Evolutionary conservation across 2,797 vertebrate genomes (phyloP).

Genomic region (Ptychobarbus kaznakovi): DNA sequence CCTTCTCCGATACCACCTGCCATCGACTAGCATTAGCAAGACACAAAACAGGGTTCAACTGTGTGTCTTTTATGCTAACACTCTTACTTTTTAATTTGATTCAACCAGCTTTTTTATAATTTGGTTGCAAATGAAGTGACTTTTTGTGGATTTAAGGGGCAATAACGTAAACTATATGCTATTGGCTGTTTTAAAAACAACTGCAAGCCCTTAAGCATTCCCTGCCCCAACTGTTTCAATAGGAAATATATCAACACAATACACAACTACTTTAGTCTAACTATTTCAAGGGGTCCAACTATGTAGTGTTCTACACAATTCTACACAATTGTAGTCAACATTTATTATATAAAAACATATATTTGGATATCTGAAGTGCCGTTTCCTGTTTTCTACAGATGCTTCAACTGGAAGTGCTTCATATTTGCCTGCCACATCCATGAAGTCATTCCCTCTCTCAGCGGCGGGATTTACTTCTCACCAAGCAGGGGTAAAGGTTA

Average conservation of each 20-base stretch:
- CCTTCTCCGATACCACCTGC: not conserved
- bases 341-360: not conserved
- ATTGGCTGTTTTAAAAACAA: not conserved
- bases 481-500: slow-evolving; percentile 86
- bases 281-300: not conserved
- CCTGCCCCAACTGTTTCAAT: too few species aligned
- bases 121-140: not conserved
- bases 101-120: not conserved
- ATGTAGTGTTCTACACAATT: too few species aligned
- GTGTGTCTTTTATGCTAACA: not conserved
- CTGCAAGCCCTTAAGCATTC: too few species aligned
- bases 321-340: not conserved
- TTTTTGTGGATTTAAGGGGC: not conserved
- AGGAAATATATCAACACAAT: not conserved
- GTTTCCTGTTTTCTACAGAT: slow-evolving; percentile 78
- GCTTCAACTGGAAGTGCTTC: slow-evolving; percentile 81
- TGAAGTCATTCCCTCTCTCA: slow-evolving; percentile 85
- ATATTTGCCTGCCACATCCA: slow-evolving; percentile 80
- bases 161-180: not conserved
- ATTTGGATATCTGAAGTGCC: slow-evolving; percentile 7
- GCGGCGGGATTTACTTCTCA: slow-evolving; percentile 82
- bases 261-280: not conserved
- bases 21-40: not conserved
- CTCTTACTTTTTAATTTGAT: not conserved
- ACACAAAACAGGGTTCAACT: not conserved